Base-by-base conservation (phyloP, 2,797 vertebrate genomes). In the Parauchenoglanis punctatus region DNA sequence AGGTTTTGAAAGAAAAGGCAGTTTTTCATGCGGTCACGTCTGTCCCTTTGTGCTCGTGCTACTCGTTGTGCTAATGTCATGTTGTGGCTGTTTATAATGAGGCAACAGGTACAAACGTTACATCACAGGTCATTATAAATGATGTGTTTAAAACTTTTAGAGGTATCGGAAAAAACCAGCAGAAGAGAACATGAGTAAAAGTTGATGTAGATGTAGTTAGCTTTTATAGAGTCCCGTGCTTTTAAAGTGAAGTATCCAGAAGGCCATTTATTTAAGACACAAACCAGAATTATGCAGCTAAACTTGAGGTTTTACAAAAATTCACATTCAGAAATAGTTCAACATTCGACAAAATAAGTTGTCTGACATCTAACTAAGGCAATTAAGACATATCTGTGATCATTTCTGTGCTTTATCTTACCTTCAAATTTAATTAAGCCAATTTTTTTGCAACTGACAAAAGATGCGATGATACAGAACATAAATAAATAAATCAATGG, bases 1-100 rank as follows among this genome's bases (percentile, higher is more conserved):
- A 84, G 25, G 92, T 89, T 77, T 92, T 46, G 13, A 81, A 83
- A 67, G 17, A 93, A 92, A 92, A 90, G 92, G 89, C 92, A 89
- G 91, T 93, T 92, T 95, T 54, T 90, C 92, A 91, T 93, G 91
- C 92, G 93, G 93, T 92, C 91, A 93, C 7, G n/a, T 12, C 81
- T 61, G 44, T 63, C 28, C 40, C 4, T 81, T 28, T 81, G 58
- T 81, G 58, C 78, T 63, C 76, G 8, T 35, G 77, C 31, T 80
- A 80, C 77, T 67, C 28, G 1, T 35, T 35, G 61, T 82, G 13
- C 76, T 75, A 58, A 83, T 10, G 23, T 76, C 28, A 28, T 82
- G 17, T 78, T 67, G 73, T 56, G 15, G 15, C 52, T 1, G 3
- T 11, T 31, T 52, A 83, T 85, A 85, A 5, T 46, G 56, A 72